phyloP scores from a whole-genome alignment of 2,797 vertebrate species.

The Myotis myotis region DNA sequence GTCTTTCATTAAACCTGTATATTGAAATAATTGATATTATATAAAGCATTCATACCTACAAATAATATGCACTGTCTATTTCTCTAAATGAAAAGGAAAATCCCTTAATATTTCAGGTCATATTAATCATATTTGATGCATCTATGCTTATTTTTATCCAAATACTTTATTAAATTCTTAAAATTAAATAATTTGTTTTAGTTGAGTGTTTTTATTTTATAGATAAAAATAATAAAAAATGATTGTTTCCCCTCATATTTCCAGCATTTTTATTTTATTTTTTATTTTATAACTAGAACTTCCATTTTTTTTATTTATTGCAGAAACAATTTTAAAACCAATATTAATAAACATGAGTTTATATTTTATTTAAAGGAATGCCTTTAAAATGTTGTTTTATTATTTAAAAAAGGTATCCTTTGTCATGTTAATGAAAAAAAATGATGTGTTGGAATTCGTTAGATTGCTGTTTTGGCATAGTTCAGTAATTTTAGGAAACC shows the following conservation, averaged over 20 bases:
- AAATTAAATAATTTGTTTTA: background rate
- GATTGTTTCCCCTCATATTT: background rate
- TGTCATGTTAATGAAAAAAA: background rate
- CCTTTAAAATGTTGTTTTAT: background rate
- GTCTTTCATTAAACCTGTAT: background rate
- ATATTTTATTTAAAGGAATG: background rate
- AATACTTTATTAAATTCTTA: background rate
- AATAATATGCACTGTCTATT: background rate
- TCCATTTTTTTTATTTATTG: background rate
- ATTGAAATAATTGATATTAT: background rate
- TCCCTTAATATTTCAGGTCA: background rate
- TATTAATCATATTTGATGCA: background rate
- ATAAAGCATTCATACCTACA: background rate
- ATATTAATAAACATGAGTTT: background rate
- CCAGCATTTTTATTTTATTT: background rate
- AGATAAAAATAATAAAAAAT: background rate
- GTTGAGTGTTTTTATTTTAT: background rate
- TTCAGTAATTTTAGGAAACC: background rate
- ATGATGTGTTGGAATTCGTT: background rate
- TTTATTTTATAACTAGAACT: background rate
- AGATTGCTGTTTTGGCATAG: background rate
- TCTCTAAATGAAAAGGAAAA: background rate
- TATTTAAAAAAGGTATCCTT: slow-evolving; percentile 2
- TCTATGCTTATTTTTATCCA: background rate
- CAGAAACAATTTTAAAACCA: background rate